Percentiles rank a stretch among this genome's conserved stretches.
Evolutionary conservation across 2,113 vertebrate genomes (phyloP).

Genomic region (Cygnus buccinator): DNA sequence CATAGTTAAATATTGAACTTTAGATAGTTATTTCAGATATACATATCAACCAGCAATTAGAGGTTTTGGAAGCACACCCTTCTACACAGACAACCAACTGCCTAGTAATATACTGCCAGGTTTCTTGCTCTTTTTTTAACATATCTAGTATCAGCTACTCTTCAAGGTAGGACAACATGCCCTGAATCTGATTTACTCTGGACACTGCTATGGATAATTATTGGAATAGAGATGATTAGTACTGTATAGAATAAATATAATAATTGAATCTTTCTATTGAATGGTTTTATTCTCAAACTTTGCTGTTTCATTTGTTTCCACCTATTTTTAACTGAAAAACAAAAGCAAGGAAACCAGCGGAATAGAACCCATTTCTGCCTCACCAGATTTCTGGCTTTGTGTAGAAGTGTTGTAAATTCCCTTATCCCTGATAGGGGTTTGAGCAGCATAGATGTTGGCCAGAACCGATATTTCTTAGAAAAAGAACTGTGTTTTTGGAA

Average conservation of each 20-base stretch:
- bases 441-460: not conserved
- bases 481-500: not conserved
- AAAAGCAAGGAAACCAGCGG: not conserved
- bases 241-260: not conserved
- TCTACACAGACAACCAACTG: not conserved
- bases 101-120: not conserved
- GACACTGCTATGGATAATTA: not conserved
- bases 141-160: not conserved
- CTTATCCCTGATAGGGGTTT: not conserved
- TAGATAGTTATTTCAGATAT: not conserved
- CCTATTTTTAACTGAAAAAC: not conserved
- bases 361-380: not conserved
- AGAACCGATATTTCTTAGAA: not conserved
- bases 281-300: not conserved
- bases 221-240: not conserved
- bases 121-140: not conserved
- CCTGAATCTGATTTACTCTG: not conserved
- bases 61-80: not conserved
- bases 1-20: not conserved
- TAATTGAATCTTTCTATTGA: not conserved
- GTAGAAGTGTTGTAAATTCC: not conserved
- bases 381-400: not conserved
- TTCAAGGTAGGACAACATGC: not conserved
- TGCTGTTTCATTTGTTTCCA: not conserved
- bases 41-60: not conserved